Base-by-base conservation (phyloP, 2,797 vertebrate species). In the Ceryle rudis region DNA sequence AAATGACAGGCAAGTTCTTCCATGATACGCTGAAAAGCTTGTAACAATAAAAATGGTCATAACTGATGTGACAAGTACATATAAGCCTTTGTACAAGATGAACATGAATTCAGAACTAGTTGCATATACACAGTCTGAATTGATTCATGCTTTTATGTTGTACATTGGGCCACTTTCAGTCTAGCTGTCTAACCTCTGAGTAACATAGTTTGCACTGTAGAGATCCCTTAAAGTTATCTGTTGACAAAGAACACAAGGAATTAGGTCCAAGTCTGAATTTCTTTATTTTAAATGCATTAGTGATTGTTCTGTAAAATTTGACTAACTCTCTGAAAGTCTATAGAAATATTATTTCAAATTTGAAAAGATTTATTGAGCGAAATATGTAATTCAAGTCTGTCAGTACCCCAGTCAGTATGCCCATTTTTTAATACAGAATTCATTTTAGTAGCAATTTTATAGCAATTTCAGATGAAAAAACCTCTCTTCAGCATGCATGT, bases 341-440 rank as follows among this genome's bases (percentile, higher is more conserved):
- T 46, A 75, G 61, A 86, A 89, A 84, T 90, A 41, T 79, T 19
- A 61, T 91, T 89, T 96, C 25, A 65, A 89, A 90, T 93, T 86
- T 49, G 35, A 13, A 47, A 74, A 64, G 28, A 71, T 90, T 83
- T 94, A 80, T 44, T 71, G 65, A 89, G 20, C 61, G 66, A 87
- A 92, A 64, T 83, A 64, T 6, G 2, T 67, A 37, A 64, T 14
- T 78, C 57, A 35, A n/a, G 39, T 72, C 57, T 84, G 44, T 81
- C 42, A 74, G 21, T 65, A 62, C 6, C 5, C 4, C 6, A 35
- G 29, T 66, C 47, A 62, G 5, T 65, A 22, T n/a, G 19, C 39
- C 83, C 2, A 10, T 60, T 72, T 84, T 79, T 89, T 14, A 10
- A 22, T 39, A 10, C 42, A 66, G 84, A 90, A 81, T 42, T 60